Evolutionary conservation across 1,140 invertebrate species (phyloP), one percentile per base, ranked within the genome.

Genomic region (Dreissena polymorpha): DNA sequence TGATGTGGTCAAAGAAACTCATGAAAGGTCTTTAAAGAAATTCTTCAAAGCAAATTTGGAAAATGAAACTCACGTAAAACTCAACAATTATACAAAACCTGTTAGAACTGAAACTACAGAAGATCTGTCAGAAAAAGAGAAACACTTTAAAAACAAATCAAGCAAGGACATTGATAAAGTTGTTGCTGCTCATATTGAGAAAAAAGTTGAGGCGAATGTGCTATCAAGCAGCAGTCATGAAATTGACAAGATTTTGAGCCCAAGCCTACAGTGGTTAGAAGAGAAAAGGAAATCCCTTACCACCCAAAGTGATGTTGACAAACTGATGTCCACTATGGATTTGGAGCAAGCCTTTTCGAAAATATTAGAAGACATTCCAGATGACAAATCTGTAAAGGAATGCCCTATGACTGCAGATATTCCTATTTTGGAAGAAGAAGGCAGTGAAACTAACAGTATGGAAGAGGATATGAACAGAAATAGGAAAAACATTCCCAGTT

Each of bases 271-370:
- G 23, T 88, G 87, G 87, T 50, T 88, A 29, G 85, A 86, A 69
- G 73, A 83, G 51, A 88, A 88, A 65, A 82, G 84, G 57, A 71
- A 86, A 60, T 85, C 81, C n/a, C 64, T 75, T 69, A 71, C 84
- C 53, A 69, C 83, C 6, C 71, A 51, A n/a, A 70, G 39, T 65
- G 85, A 88, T 51, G 63, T 73, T 14, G 72, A 84, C 10, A 82
- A 84, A 14, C 64, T 87, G 18, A 51, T 79, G 21, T 86, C 85
- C 13, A 86, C 85, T 10, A 68, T 87, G 70, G 85, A 86, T 75
- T 86, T 88, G 51, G 87, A 88, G 60, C 84, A 83, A 27, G 87
- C 87, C 13, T 88, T 88, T 53, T 85, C 85, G 12, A 83, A 88
- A 70, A 81, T 88, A 74, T 82, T 88, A 21, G 85, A 79, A 69